Evolutionary conservation across 1,140 invertebrate genomes (phyloP).

Genomic region (Dolichoris vasculosae): DNA sequence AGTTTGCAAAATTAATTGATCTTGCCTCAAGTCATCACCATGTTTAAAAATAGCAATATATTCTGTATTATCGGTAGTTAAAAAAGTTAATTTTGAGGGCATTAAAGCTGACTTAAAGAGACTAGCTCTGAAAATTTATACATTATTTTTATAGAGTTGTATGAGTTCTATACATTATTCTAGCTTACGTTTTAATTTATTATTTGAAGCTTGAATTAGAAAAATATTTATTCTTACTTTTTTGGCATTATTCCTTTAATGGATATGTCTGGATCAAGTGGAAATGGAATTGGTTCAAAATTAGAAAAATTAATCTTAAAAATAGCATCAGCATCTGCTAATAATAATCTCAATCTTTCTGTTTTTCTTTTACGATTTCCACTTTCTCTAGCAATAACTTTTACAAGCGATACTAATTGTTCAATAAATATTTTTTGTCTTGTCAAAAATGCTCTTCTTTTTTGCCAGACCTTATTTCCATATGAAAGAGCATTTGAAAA

Average conservation of each 20-base stretch:
- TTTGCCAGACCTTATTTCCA: constrained; percentile 81
- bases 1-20: constrained; percentile 97
- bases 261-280: constrained; percentile 92
- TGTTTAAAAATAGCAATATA: constrained; percentile 99
- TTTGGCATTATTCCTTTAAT: constrained; percentile 93
- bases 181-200: neutral
- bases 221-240: constrained; percentile 74
- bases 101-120: constrained; percentile 98
- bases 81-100: constrained; percentile 96
- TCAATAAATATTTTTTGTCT: constrained; percentile 94
- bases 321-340: constrained; percentile 85
- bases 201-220: neutral
- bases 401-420: constrained; percentile 92
- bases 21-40: constrained; percentile 98
- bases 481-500: constrained; percentile 84
- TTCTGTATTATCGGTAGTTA: constrained; percentile 86
- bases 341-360: constrained; percentile 88
- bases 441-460: constrained; percentile 81
- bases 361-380: constrained; percentile 94
- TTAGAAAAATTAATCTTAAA: constrained; percentile 92
- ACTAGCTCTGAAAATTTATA: constrained; percentile 78
- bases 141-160: constrained; percentile 15
- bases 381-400: constrained; percentile 91
- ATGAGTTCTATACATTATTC: constrained; percentile 10
- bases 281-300: constrained; percentile 95